phyloP scores from a whole-genome alignment of 2,888 invertebrate genomes.

The Odontocerum albicorne region DNA sequence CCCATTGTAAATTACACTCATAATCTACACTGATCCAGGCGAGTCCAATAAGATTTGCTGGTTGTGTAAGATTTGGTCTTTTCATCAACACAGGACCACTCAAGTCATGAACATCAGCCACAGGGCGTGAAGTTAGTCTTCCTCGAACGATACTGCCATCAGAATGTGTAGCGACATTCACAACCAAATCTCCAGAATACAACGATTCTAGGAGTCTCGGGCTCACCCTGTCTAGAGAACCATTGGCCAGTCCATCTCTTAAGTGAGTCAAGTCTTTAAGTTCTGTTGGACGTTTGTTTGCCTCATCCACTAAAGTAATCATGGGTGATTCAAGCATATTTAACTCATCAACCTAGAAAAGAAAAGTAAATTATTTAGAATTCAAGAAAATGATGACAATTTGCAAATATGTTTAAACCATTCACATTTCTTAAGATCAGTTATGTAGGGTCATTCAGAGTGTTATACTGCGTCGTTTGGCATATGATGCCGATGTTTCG shows the following conservation, averaged over 20 bases:
- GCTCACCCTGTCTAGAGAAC: slow-evolving; percentile 74
- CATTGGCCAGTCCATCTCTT: slow-evolving; percentile 66
- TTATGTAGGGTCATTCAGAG: too few relatives aligned
- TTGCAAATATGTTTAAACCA: too few relatives aligned
- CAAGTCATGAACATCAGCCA: slow-evolving; percentile 74
- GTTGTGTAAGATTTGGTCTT: slow-evolving; percentile 57
- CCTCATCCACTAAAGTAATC: slow-evolving; percentile 72
- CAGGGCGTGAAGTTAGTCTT: slow-evolving; percentile 65
- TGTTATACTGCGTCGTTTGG: too few relatives aligned
- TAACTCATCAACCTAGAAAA: slow-evolving; percentile 61
- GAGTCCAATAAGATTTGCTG: slow-evolving; percentile 67
- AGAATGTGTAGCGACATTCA: slow-evolving; percentile 69
- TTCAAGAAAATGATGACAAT: not conserved
- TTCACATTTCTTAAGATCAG: too few relatives aligned
- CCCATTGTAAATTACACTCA: slow-evolving; percentile 81
- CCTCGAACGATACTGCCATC: slow-evolving; percentile 66
- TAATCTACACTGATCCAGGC: slow-evolving; percentile 83
- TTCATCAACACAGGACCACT: slow-evolving; percentile 68
- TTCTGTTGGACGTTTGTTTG: slow-evolving; percentile 70
- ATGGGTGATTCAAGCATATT: slow-evolving; percentile 60
- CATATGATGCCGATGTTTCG: too few relatives aligned
- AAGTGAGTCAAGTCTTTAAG: slow-evolving; percentile 71
- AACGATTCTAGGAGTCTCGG: slow-evolving; percentile 82
- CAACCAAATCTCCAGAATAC: slow-evolving; percentile 77
- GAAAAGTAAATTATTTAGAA: slow-evolving; percentile 2